phyloP scores from a whole-genome alignment of 2,888 invertebrate species.

The Glaucopsyche alexis region DNA sequence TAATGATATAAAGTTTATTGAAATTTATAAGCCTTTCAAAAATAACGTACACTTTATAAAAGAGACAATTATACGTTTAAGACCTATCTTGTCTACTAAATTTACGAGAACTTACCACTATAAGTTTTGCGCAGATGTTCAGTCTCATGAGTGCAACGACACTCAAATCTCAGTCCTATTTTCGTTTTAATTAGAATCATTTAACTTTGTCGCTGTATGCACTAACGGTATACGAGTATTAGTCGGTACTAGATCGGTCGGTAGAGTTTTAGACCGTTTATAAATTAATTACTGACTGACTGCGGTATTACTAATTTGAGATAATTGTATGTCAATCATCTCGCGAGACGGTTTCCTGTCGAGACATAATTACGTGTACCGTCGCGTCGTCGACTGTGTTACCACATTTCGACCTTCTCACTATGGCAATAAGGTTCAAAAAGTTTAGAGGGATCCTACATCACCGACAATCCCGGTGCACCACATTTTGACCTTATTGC shows the following conservation, averaged over 20 bases:
- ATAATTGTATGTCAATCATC: slow-evolving; percentile 25
- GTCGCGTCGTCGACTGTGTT: background rate
- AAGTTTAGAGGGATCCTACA: background rate
- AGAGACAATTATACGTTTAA: too few species aligned
- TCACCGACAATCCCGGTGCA: background rate
- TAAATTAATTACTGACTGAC: slow-evolving; percentile 12
- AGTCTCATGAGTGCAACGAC: background rate
- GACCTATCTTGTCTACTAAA: too few species aligned
- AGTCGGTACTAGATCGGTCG: too few species aligned
- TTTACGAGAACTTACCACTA: too few species aligned
- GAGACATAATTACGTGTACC: slow-evolving; percentile 4
- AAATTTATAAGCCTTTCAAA: too few species aligned
- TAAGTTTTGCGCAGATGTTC: too few species aligned
- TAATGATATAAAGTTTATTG: too few species aligned
- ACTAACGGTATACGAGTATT: background rate
- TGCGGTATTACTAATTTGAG: slow-evolving; percentile 1
- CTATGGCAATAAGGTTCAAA: background rate
- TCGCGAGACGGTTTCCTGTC: slow-evolving; percentile 8
- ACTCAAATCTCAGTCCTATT: background rate
- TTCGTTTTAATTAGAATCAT: background rate
- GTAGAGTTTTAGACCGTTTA: background rate
- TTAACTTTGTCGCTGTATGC: background rate
- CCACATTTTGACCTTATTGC: background rate
- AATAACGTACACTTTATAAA: too few species aligned
- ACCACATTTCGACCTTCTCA: background rate